Conservation (phyloP, 2,888 invertebrate species). For the Syrista parreyssii region DNA sequence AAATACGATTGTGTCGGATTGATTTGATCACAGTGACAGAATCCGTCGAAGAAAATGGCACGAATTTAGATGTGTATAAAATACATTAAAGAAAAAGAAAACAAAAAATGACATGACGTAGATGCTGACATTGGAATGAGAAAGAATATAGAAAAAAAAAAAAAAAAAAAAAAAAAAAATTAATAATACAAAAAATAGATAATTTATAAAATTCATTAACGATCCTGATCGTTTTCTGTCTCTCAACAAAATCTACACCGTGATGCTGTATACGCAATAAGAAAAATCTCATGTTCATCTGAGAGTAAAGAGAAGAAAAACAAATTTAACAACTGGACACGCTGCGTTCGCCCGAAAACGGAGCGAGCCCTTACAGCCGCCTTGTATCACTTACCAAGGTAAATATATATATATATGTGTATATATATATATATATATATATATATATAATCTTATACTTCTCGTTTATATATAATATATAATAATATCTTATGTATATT, state of each 20-base stretch:
- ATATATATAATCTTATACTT: conserved; percentile 28
- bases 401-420: conserved; percentile 46
- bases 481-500: conserved; percentile 64
- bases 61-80: background rate
- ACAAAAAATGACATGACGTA: background rate
- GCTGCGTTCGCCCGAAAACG: conserved; percentile 1
- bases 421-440: conserved; percentile 33
- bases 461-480: conserved; percentile 54
- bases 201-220: background rate
- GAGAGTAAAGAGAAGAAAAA: background rate
- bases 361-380: conserved; percentile 54
- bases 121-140: background rate
- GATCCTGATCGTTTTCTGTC: background rate
- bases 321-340: background rate
- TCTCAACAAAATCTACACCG: background rate
- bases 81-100: background rate
- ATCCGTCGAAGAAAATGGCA: background rate
- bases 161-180: background rate
- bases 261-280: background rate
- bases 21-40: background rate
- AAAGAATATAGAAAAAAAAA: background rate
- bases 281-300: background rate
- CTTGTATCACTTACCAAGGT: conserved; percentile 63
- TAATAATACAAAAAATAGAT: background rate
- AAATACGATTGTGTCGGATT: background rate